Conservation (phyloP, 1,140 invertebrate genomes). For the Pachypeltis micranthus region DNA sequence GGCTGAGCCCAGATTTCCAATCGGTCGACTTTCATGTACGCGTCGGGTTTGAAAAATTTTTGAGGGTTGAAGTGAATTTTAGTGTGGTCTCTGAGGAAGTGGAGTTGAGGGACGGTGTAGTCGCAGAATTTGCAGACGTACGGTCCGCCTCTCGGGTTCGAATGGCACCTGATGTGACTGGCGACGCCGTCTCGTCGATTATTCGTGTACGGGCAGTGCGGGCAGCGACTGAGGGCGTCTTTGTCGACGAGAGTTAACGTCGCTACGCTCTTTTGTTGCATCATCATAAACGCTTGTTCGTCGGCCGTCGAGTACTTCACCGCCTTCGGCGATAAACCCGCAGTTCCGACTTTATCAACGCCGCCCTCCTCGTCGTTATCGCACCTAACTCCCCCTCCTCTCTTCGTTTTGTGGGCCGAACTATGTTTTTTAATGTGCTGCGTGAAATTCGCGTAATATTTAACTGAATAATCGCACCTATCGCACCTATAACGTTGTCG, state of each 20-base stretch:
- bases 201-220: constrained; percentile 65
- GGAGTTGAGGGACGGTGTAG: constrained; percentile 62
- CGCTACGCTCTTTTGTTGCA: constrained; percentile 36
- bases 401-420: too few relatives aligned
- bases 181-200: constrained; percentile 56
- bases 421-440: constrained; percentile 69
- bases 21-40: constrained; percentile 43
- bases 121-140: constrained; percentile 72
- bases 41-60: constrained; percentile 46
- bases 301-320: constrained; percentile 41
- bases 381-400: constrained; percentile 27
- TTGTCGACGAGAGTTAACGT: constrained; percentile 33
- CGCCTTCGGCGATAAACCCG: too few relatives aligned
- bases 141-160: constrained; percentile 40
- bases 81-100: constrained; percentile 65
- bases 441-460: constrained; percentile 68
- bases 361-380: constrained; percentile 33
- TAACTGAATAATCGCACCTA: constrained; percentile 78
- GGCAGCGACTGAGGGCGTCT: constrained; percentile 42
- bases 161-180: constrained; percentile 63
- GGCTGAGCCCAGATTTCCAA: constrained; percentile 39
- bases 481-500: constrained; percentile 72
- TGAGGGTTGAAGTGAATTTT: constrained; percentile 60
- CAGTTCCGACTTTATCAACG: constrained; percentile 32
- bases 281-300: constrained; percentile 38